Evolutionary conservation across 2,797 vertebrate species (phyloP), one percentile per base, ranked within the genome.

Genomic region (Taeniopygia guttata): DNA sequence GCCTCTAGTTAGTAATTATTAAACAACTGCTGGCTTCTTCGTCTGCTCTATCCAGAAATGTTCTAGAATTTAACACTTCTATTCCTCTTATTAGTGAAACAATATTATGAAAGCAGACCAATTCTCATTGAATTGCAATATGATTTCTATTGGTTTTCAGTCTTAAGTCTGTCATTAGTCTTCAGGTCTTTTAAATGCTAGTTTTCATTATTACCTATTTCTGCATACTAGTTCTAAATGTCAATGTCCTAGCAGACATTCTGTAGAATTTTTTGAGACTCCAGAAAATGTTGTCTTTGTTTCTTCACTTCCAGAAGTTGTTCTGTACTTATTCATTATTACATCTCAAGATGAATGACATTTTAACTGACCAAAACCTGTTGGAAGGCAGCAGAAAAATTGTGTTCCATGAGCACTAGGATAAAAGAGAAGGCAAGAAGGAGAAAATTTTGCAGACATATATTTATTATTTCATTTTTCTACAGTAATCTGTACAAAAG

Each of bases 391-490:
- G 43, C 63, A 90, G 38, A 76, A 93, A 85, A 84, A 59, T 59
- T 89, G n/a, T 32, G 3, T 77, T 94, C 42, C 11, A 30, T 46
- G 29, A 42, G 10, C 74, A 23, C 43, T 55, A 48, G 32, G 19
- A 70, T 56, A 86, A 77, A 87, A 83, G 12, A 5, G n/a, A 79
- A 72, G n/a, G 64, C 68, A 89, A 68, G 54, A 80, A 88, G 69
- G 36, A 69, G 20, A 74, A 68, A 48, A 84, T 32, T 90, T 93
- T 86, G 55, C 40, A 67, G 54, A 70, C 15, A 81, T 19, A 52
- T 26, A 70, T 58, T 92, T 95, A 73, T 93, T 87, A 66, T 49
- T 93, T 96, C 23, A 25, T 69, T 80, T 21, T 48, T 26, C 68
- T 83, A 38, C 36, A 43, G 15, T 87, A 89, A 89, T 73, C 89